Base-by-base conservation (phyloP, 2,888 invertebrate species). In the Pterostichus madidus region DNA sequence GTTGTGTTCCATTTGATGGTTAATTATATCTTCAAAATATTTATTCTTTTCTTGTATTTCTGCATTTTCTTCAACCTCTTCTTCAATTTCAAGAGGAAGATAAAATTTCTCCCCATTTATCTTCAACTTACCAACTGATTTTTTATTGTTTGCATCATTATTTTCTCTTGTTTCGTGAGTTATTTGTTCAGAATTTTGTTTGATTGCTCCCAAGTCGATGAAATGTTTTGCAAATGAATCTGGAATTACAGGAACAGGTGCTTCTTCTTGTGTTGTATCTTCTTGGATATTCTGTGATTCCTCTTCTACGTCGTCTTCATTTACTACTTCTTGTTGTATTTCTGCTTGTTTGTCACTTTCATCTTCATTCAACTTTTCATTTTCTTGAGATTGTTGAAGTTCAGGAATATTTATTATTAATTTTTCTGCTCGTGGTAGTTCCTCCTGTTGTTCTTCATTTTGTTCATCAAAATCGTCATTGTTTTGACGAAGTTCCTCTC, bases 201-300 rank as follows among this genome's bases (percentile, higher is more conserved):
- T 39, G 6, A 91, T 91, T 86, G 91, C 91, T 4, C 91, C 91
- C 84, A 92, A 86, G 85, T 90, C 90, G 81, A 91, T 89, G n/a
- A 87, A 84, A 31, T 91, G 85, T 83, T 91, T 90, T 80, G 89
- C 90, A 84, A 91, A 91, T 86, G 91, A 90, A 17, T 90, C 88
- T 56, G 90, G 89, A 83, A 91, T 84, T 46, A 64, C 46, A 39
- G 73, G 75, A n/a, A 76, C 52, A 46, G 78, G 61, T 39, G 68
- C 83, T 49, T 53, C 13, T 64, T 11, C 76, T 52, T 17, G 17
- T 31, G 8, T 15, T 4, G 1, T 17, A 46, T 46, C 13, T 52
- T 52, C 52, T 52, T 39, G 39, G 8, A 31, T 7, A 52, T 31
- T 35, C 32, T 35, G 39, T 61, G 46, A 5, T 17, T 59, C 56